Conservation (phyloP, 1,140 invertebrate genomes). For the Drosophila sechellia region DNA sequence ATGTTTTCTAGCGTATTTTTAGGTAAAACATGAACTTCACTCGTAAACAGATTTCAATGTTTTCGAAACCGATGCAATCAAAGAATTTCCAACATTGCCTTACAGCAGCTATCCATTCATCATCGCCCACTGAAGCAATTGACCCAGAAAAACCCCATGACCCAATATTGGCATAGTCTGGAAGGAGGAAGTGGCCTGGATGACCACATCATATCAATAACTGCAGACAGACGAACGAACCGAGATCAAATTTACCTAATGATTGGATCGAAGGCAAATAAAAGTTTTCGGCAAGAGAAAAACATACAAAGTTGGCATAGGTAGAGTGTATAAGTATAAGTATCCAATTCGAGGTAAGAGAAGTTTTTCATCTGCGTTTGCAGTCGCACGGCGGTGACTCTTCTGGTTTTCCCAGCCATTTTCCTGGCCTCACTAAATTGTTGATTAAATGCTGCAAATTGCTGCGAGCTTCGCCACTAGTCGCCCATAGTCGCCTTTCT, state of each 20-base stretch:
- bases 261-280: conserved; percentile 57
- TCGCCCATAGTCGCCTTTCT: not conserved
- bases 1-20: too few relatives aligned
- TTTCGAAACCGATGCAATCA: conserved; percentile 4
- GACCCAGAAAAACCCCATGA: conserved; percentile 57
- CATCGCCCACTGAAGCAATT: conserved; percentile 37
- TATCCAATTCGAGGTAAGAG: conserved; percentile 9
- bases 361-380: conserved; percentile 22
- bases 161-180: conserved; percentile 58
- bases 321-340: conserved; percentile 44
- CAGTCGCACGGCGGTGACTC: too few relatives aligned
- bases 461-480: conserved; percentile 9
- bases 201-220: conserved; percentile 53
- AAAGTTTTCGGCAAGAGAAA: conserved; percentile 36
- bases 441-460: conserved; percentile 65
- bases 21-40: too few relatives aligned
- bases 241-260: conserved; percentile 44
- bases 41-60: not conserved
- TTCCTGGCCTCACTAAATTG: conserved; percentile 56
- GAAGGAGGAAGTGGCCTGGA: not conserved
- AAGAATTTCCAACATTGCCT: conserved; percentile 6
- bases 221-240: conserved; percentile 21
- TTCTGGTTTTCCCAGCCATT: conserved; percentile 4
- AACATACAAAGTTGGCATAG: conserved; percentile 31
- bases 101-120: conserved; percentile 27